A percentile compares a stretch with the other conserved stretches of the same genome.
Conservation (phyloP, 2,797 vertebrate species). For the Halcyon leucocephala region DNA sequence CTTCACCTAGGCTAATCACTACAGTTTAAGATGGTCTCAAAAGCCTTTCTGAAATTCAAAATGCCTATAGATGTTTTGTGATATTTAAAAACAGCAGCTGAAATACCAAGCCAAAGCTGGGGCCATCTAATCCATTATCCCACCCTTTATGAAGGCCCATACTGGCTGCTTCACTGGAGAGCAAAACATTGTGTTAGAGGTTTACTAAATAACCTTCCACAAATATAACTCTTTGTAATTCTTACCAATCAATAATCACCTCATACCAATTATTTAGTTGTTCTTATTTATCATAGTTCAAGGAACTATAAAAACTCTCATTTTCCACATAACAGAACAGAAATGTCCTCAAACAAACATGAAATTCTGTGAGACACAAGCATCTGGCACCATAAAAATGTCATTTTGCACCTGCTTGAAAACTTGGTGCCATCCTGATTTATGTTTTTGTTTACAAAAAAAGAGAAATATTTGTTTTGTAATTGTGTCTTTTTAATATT, state of each 20-base stretch:
- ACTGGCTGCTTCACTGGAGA: neutral
- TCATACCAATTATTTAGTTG: neutral
- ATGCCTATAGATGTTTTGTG: neutral
- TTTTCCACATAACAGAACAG: neutral
- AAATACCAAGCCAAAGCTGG: neutral
- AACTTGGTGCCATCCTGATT: neutral
- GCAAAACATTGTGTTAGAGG: neutral
- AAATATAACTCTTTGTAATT: neutral
- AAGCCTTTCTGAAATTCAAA: neutral
- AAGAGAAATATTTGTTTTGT: neutral
- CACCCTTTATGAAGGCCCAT: neutral
- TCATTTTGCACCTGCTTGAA: neutral
- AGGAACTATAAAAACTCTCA: neutral
- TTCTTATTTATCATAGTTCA: neutral
- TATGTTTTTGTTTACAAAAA: neutral
- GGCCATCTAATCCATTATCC: neutral
- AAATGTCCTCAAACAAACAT: neutral
- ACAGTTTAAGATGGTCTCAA: neutral
- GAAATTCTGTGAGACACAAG: neutral
- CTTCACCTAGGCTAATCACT: neutral
- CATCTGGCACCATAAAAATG: neutral
- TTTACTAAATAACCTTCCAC: neutral
- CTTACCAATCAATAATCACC: neutral
- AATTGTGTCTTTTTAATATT: neutral
- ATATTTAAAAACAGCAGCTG: neutral